Percentiles rank a stretch among this genome's conserved stretches.
phyloP scores from a whole-genome alignment of 30 jellyfish, hydroid and myxozoan species.

The Catostylus mosaicus region DNA sequence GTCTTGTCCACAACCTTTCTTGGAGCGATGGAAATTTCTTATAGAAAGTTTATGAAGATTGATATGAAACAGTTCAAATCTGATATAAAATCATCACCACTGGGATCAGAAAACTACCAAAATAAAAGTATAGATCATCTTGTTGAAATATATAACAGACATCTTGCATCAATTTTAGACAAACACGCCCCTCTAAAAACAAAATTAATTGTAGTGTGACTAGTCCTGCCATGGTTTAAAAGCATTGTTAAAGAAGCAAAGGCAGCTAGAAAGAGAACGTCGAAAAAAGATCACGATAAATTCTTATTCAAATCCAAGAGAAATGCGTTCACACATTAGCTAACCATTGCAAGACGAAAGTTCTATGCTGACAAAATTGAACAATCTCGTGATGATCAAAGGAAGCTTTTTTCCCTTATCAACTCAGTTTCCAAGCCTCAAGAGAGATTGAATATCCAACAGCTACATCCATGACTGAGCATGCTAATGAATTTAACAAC shows the following conservation, averaged over 20 bases:
- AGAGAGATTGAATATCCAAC: conserved; percentile 19
- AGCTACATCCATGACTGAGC: conserved; percentile 19
- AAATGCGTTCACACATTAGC: conserved; percentile 27
- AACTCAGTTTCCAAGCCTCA: conserved; percentile 18
- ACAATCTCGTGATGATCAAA: conserved; percentile 32
- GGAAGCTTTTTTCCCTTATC: conserved; percentile 29
- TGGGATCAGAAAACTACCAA: conserved; percentile 33
- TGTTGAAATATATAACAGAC: conserved; percentile 28
- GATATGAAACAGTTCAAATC: conserved; percentile 39
- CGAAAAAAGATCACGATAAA: conserved; percentile 15
- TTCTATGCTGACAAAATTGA: conserved; percentile 39
- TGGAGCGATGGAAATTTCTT: conserved; percentile 7
- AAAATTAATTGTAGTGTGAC: background rate
- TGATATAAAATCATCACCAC: conserved; percentile 41
- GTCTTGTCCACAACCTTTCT: conserved; percentile 8
- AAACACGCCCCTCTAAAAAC: conserved; percentile 36
- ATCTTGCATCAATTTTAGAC: conserved; percentile 26
- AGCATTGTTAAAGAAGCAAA: background rate
- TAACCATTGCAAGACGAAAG: conserved; percentile 30
- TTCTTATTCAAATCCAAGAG: background rate
- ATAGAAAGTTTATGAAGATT: conserved; percentile 17
- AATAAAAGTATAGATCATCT: conserved; percentile 25
- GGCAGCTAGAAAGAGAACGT: too few relatives aligned
- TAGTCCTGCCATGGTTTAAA: background rate
- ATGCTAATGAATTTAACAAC: conserved; percentile 40